Percentiles rank a stretch among this genome's conserved stretches.
phyloP scores from a whole-genome alignment of 1,140 invertebrate genomes.

The Lepidotrigona ventralis region DNA sequence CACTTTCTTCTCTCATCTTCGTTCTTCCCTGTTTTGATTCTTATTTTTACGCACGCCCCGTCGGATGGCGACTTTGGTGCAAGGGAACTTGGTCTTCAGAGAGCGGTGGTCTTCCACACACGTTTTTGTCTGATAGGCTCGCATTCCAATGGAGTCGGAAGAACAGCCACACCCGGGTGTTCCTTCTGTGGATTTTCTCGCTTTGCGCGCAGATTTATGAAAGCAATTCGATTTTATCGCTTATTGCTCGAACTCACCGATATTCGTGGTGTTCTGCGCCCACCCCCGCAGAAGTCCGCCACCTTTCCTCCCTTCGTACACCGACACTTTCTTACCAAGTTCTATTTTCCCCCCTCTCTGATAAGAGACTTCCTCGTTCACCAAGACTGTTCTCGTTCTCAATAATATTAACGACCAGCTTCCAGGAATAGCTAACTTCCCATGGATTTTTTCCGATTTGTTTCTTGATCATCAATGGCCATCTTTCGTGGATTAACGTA shows the following conservation, averaged over 20 bases:
- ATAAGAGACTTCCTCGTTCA: neutral
- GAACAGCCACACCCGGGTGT: neutral
- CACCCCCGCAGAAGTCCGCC: neutral
- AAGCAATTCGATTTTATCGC: constrained; percentile 69
- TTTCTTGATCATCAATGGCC: neutral
- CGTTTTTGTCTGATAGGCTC: constrained; percentile 21
- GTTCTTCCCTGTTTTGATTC: neutral
- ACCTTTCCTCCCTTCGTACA: neutral
- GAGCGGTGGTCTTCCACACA: too few species aligned
- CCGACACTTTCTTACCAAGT: neutral
- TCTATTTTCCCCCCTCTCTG: neutral
- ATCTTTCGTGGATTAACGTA: neutral
- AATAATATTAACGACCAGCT: neutral
- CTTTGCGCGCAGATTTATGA: constrained; percentile 62
- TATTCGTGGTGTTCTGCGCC: constrained; percentile 39
- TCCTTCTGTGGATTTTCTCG: constrained; percentile 52
- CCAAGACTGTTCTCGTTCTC: neutral
- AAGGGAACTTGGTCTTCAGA: constrained; percentile 12
- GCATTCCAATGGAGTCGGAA: constrained; percentile 23
- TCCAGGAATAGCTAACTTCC: neutral
- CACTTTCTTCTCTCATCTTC: neutral
- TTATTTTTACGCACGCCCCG: neutral
- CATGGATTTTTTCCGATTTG: neutral
- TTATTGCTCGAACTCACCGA: constrained; percentile 58
- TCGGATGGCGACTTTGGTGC: neutral